These are phyloP conservation scores for Oophaga pumilio DNA, from an alignment of 2,113 vertebrate species.

Conservation along the genomic window DNA sequence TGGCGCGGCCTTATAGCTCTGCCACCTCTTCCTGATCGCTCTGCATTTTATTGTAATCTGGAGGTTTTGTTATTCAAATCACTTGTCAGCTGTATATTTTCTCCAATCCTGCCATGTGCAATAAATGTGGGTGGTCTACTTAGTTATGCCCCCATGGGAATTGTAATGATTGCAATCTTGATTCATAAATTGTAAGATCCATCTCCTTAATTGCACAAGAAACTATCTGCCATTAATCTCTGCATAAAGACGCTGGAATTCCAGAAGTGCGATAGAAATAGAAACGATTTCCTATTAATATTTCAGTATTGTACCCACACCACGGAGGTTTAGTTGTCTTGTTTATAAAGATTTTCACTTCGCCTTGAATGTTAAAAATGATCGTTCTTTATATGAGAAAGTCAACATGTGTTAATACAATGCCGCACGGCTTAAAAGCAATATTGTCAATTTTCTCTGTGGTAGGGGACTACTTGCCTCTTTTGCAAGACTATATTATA, in stretches of 20 bases:
- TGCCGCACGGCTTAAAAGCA: background rate
- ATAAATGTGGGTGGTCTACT: constrained; percentile 41
- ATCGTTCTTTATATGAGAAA: background rate
- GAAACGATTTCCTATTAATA: constrained; percentile 18
- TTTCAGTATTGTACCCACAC: background rate
- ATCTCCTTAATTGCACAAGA: constrained; percentile 29
- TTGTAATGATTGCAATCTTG: constrained; percentile 36
- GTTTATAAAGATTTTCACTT: background rate
- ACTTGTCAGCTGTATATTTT: constrained; percentile 30
- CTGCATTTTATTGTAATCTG: background rate
- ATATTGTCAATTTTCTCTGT: constrained; percentile 8
- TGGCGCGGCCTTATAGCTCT: background rate
- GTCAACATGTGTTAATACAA: constrained; percentile 7
- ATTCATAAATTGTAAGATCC: constrained; percentile 36
- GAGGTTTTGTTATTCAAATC: constrained; percentile 28
- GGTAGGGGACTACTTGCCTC: background rate
- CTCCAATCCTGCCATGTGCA: constrained; percentile 2
- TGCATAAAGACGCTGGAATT: constrained; percentile 20
- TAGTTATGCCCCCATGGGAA: constrained; percentile 30
- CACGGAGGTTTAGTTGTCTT: background rate
- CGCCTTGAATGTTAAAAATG: background rate
- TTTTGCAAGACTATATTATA: background rate
- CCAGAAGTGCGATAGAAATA: background rate
- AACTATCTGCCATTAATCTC: constrained; percentile 26
- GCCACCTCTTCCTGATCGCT: background rate